A percentile compares a stretch with the other conserved stretches of the same genome.
These are phyloP conservation scores for Pseudoips prasinana DNA, from an alignment of 2,888 invertebrate species.

Conservation along the genomic window DNA sequence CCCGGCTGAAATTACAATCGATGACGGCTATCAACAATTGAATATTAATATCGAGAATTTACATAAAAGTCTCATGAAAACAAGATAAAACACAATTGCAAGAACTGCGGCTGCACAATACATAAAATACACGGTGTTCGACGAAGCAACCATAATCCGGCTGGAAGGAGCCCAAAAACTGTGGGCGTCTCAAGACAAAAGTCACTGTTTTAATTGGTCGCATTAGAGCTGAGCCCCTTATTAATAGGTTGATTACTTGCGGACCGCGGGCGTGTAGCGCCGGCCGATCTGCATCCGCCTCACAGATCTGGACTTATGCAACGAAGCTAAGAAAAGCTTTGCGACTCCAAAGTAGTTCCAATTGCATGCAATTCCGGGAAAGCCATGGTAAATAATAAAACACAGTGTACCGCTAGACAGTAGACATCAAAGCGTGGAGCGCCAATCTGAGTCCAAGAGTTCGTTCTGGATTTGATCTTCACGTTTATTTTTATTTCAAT, in stretches of 20 bases:
- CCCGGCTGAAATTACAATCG: slow-evolving; percentile 65
- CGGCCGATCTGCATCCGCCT: slow-evolving; percentile 36
- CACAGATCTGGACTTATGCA: slow-evolving; percentile 46
- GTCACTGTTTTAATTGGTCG: slow-evolving; percentile 78
- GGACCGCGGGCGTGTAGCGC: slow-evolving; percentile 45
- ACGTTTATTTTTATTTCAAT: slow-evolving; percentile 25
- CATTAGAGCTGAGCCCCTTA: slow-evolving; percentile 75
- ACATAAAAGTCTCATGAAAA: slow-evolving; percentile 57
- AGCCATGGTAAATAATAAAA: slow-evolving; percentile 39
- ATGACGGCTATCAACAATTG: slow-evolving; percentile 68
- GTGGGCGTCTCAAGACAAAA: slow-evolving; percentile 72
- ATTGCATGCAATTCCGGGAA: slow-evolving; percentile 36
- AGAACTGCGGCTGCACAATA: slow-evolving; percentile 30
- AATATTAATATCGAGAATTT: slow-evolving; percentile 63
- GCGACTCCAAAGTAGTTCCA: slow-evolving; percentile 37
- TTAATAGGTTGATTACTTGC: slow-evolving; percentile 80
- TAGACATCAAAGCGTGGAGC: slow-evolving; percentile 21
- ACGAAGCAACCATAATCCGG: slow-evolving; percentile 64
- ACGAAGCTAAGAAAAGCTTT: slow-evolving; percentile 51
- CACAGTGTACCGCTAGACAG: too few species aligned
- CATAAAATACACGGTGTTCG: slow-evolving; percentile 50
- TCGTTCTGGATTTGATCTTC: slow-evolving; percentile 19
- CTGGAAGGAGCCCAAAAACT: slow-evolving; percentile 80
- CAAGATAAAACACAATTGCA: slow-evolving; percentile 40
- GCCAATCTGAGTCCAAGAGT: slow-evolving; percentile 19